Base-by-base conservation (phyloP, 1,140 invertebrate genomes). In the Plutomurus gul region DNA sequence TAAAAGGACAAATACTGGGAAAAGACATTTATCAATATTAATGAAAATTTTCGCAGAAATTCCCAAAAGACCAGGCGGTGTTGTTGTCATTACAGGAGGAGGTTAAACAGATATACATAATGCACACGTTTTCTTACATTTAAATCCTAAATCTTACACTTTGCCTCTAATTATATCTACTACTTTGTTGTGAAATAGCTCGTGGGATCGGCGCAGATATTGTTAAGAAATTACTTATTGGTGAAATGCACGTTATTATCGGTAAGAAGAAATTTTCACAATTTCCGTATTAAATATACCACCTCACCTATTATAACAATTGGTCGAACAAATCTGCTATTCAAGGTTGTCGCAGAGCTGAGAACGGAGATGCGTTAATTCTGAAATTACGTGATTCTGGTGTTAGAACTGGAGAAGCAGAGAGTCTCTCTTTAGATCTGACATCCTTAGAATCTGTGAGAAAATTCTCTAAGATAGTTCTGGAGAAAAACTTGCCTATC, bases 51-150 rank as follows among this genome's bases (percentile, higher is more conserved):
- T 43, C 8, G n/a, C 18, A 72, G 70, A 72, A 27, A 72, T 72
- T 22, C 70, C 70, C 22, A 43, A 72, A 49, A 88, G 89, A 86
- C 85, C 86, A 25, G 91, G 90, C 46, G 90, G 91, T 87, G 88
- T 94, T 56, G 95, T 93, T 46, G 90, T 97, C 81, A 91, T 97
- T 47, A 97, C 95, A 7, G 96, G 96, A 76, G 95, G 95, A 13
- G n/a, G n/a, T n/a, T n/a, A n/a, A n/a, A n/a, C n/a, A n/a, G n/a
- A n/a, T n/a, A n/a, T n/a, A n/a, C n/a, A n/a, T n/a, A n/a, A n/a
- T n/a, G n/a, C n/a, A n/a, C n/a, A n/a, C n/a, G n/a, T n/a, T n/a
- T n/a, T n/a, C n/a, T n/a, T n/a, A n/a, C n/a, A n/a, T n/a, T n/a
- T n/a, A n/a, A n/a, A n/a, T n/a, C n/a, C n/a, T n/a, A n/a, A n/a